These are phyloP conservation scores for Listronotus bonariensis DNA, from an alignment of 1,140 invertebrate species.

Conservation along the genomic window DNA sequence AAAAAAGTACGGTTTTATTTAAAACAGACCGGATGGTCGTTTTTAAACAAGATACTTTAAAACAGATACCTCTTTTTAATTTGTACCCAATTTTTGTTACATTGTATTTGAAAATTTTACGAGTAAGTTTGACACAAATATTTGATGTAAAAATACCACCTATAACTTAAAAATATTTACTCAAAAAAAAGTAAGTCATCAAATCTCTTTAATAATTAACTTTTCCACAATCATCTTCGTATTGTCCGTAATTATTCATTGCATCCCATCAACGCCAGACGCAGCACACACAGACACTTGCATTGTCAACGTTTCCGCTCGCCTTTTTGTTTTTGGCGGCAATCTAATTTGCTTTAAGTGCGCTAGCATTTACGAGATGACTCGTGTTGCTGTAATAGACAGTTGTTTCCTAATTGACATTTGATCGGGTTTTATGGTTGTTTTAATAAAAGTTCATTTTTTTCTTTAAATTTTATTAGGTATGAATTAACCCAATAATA, in stretches of 20 bases:
- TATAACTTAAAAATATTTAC: not conserved
- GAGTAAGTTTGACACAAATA: too few relatives aligned
- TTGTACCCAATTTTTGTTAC: too few relatives aligned
- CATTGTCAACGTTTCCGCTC: slow-evolving; percentile 37
- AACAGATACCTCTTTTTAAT: too few relatives aligned
- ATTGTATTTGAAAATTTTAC: too few relatives aligned
- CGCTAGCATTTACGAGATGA: slow-evolving; percentile 9
- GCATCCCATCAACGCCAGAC: slow-evolving; percentile 35
- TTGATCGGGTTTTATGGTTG: too few relatives aligned
- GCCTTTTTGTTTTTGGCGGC: slow-evolving; percentile 38
- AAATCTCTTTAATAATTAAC: slow-evolving; percentile 18
- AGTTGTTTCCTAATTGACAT: not conserved
- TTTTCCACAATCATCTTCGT: slow-evolving; percentile 14
- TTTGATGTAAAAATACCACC: not conserved
- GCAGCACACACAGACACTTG: slow-evolving; percentile 43
- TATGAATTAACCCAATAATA: too few relatives aligned
- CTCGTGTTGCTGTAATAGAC: slow-evolving; percentile 5
- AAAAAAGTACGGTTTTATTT: too few relatives aligned
- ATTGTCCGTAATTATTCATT: slow-evolving; percentile 27
- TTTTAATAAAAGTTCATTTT: too few relatives aligned
- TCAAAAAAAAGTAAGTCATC: not conserved
- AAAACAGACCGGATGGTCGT: too few relatives aligned
- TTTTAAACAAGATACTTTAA: too few relatives aligned
- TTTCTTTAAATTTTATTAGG: too few relatives aligned
- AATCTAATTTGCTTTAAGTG: slow-evolving; percentile 40